Evolutionary conservation across 1,140 invertebrate genomes (phyloP).

Genomic region (Catajapyx aquilonaris): DNA sequence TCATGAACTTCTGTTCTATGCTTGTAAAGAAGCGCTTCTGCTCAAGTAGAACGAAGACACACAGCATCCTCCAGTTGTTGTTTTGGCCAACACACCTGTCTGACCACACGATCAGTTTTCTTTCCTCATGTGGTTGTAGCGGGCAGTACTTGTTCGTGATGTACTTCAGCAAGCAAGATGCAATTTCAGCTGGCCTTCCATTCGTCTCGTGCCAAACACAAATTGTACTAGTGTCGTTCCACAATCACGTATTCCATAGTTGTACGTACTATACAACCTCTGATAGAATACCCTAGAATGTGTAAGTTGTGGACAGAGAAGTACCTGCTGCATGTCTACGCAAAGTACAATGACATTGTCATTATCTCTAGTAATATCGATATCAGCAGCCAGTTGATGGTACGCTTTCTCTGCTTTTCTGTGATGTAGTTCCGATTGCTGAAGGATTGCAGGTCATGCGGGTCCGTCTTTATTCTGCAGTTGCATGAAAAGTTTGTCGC

Average conservation of each 20-base stretch:
- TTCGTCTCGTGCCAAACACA: slow-evolving; percentile 10
- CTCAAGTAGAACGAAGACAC: slow-evolving; percentile 4
- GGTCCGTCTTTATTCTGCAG: not conserved
- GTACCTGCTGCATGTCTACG: not conserved
- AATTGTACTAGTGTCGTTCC: slow-evolving; percentile 1
- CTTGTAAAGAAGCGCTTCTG: slow-evolving; percentile 7
- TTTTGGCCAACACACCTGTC: slow-evolving; percentile 11
- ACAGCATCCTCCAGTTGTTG: slow-evolving; percentile 10
- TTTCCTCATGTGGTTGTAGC: slow-evolving; percentile 4
- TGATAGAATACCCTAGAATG: not conserved
- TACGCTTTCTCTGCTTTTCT: not conserved
- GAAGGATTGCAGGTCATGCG: not conserved
- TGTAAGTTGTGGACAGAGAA: not conserved
- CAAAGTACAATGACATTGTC: not conserved
- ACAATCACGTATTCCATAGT: slow-evolving; percentile 4
- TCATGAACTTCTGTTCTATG: slow-evolving; percentile 9
- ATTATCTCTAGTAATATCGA: not conserved
- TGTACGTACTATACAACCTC: slow-evolving; percentile 2
- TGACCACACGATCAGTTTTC: slow-evolving; percentile 11
- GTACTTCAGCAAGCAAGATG: slow-evolving; percentile 9
- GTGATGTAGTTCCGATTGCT: not conserved
- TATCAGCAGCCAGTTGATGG: not conserved
- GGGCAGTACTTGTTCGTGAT: slow-evolving; percentile 5
- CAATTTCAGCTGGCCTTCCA: slow-evolving; percentile 8
- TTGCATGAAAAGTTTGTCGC: not conserved